A percentile compares a stretch with the other conserved stretches of the same genome.
phyloP scores from a whole-genome alignment of 2,113 vertebrate genomes.

The Urocynchramus pylzowi region DNA sequence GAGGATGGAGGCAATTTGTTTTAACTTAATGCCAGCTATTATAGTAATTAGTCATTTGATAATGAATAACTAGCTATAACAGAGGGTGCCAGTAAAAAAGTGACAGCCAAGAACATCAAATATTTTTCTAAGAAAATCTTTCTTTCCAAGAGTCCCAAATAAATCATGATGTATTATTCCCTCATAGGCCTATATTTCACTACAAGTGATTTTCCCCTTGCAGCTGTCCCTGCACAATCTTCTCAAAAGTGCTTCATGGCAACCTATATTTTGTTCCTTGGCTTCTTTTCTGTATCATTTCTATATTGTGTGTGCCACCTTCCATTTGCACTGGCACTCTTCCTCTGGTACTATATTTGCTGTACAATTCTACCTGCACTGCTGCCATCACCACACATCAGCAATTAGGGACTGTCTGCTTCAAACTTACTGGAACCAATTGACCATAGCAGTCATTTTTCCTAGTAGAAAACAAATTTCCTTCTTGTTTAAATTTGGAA shows the following conservation, averaged over 20 bases:
- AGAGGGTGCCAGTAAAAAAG: not conserved
- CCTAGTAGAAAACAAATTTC: not conserved
- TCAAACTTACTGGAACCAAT: not conserved
- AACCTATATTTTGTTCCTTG: not conserved
- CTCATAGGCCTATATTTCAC: not conserved
- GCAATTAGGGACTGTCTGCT: not conserved
- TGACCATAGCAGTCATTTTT: not conserved
- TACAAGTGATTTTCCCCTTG: not conserved
- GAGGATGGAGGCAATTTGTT: not conserved
- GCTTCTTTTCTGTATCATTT: not conserved
- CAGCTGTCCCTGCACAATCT: not conserved
- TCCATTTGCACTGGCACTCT: not conserved
- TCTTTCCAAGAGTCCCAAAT: not conserved
- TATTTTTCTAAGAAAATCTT: not conserved
- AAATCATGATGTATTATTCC: not conserved
- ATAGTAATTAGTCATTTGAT: not conserved
- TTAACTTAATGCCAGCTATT: not conserved
- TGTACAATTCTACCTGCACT: not conserved
- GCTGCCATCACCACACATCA: not conserved
- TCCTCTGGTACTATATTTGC: not conserved
- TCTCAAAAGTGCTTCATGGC: not conserved
- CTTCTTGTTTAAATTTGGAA: not conserved
- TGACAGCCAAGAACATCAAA: not conserved
- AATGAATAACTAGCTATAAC: not conserved
- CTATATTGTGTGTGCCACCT: rapidly evolving